These are phyloP conservation scores for Pluvialis apricaria DNA, from an alignment of 2,113 vertebrate species.

Conservation along the genomic window DNA sequence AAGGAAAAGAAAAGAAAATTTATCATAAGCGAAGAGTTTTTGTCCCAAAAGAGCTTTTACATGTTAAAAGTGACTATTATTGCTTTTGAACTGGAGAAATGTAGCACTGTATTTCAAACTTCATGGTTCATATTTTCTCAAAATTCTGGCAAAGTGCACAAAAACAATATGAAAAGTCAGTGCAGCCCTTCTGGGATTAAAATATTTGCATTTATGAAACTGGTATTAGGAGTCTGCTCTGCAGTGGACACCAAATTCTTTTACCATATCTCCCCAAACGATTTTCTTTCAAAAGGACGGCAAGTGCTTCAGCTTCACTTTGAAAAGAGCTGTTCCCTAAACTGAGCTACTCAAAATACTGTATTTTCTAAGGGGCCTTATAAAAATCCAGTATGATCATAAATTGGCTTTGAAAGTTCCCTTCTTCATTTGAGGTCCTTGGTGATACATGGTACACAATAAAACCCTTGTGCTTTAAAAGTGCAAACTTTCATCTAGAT, in stretches of 20 bases:
- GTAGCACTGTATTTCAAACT: not conserved
- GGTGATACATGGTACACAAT: not conserved
- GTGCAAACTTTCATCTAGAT: not conserved
- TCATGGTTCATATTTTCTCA: not conserved
- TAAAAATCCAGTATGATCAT: not conserved
- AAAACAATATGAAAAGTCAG: not conserved
- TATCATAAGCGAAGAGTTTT: not conserved
- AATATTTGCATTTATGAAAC: conserved; percentile 18
- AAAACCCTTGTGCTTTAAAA: not conserved
- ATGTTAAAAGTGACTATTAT: not conserved
- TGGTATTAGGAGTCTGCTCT: not conserved
- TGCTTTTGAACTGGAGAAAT: not conserved
- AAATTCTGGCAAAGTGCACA: not conserved
- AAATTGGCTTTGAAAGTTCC: not conserved
- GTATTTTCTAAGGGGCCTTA: not conserved
- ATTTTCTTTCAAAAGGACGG: not conserved
- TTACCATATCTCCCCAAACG: not conserved
- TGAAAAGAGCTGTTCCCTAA: not conserved
- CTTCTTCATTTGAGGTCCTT: not conserved
- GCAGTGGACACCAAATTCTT: not conserved
- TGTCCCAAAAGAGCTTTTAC: not conserved
- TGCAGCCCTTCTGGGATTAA: not conserved
- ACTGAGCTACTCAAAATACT: not conserved
- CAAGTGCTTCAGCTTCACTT: not conserved
- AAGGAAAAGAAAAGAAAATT: not conserved